Conservation (phyloP, 2,113 vertebrate species). For the Pithys albifrons region DNA sequence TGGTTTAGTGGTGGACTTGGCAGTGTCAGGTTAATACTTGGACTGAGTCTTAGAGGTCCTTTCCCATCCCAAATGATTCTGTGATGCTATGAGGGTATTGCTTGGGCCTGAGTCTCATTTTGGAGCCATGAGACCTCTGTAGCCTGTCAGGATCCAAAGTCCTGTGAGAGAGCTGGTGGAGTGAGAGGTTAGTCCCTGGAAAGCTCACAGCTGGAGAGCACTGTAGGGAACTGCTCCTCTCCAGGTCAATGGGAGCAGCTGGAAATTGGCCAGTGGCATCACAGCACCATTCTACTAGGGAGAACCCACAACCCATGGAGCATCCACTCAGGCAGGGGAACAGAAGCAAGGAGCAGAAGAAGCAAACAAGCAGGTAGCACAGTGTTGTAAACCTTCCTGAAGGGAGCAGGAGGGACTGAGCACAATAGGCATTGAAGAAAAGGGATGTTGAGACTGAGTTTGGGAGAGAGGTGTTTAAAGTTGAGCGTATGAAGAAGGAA, state of each 20-base stretch:
- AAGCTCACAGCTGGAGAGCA: background rate
- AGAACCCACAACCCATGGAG: background rate
- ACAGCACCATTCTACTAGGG: fast-evolving
- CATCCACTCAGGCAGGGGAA: background rate
- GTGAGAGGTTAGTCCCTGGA: background rate
- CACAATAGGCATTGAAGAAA: background rate
- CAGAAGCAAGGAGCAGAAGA: background rate
- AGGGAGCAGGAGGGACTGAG: background rate
- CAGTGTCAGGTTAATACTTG: background rate
- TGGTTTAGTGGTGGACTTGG: background rate
- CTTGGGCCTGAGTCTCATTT: background rate
- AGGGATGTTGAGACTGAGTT: background rate
- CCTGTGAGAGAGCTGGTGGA: background rate
- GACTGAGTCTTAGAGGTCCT: background rate
- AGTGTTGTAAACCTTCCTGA: too few species aligned
- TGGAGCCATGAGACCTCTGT: background rate
- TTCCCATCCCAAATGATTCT: background rate
- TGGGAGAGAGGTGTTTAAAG: background rate
- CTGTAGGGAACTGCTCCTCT: background rate
- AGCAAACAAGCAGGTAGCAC: background rate
- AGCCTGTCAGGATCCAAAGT: background rate
- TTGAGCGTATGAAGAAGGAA: background rate
- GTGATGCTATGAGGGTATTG: background rate
- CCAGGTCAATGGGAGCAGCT: background rate
- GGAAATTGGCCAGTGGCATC: background rate